These are phyloP conservation scores for Rhabditophanes sp. DNA, from an alignment of 2,888 invertebrate species.

Conservation along the genomic window DNA sequence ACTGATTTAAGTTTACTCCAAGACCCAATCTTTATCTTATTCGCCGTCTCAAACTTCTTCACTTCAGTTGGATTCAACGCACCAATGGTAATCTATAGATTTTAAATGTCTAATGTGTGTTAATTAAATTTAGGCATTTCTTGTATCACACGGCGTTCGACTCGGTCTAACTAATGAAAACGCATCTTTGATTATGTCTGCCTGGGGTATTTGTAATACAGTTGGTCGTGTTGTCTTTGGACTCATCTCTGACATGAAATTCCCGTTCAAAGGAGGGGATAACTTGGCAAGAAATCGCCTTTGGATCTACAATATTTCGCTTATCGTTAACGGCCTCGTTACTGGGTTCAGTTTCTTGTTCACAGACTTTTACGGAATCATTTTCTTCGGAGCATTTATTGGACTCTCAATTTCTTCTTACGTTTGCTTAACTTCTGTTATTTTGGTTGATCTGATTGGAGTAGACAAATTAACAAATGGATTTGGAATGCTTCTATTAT, in stretches of 20 bases:
- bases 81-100: conserved; percentile 58
- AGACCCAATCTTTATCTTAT: conserved; percentile 72
- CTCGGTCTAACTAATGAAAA: conserved; percentile 12
- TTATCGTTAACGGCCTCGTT: conserved; percentile 73
- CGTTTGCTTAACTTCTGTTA: conserved; percentile 90
- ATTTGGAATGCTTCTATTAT: conserved; percentile 83
- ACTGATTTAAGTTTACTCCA: conserved; percentile 67
- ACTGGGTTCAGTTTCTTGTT: conserved; percentile 66
- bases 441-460: conserved; percentile 84
- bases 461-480: conserved; percentile 88
- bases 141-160: neutral
- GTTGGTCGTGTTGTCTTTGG: conserved; percentile 74
- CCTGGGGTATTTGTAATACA: conserved; percentile 56
- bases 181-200: conserved; percentile 22
- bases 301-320: conserved; percentile 69
- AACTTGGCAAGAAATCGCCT: conserved; percentile 75
- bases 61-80: conserved; percentile 85
- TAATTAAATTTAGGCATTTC: too few species aligned
- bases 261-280: conserved; percentile 51
- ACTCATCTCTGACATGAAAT: conserved; percentile 48
- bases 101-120: too few species aligned
- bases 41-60: conserved; percentile 78
- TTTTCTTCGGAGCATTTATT: conserved; percentile 56
- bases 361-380: conserved; percentile 58
- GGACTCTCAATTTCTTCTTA: conserved; percentile 50